phyloP scores from a whole-genome alignment of 2,797 vertebrate genomes.

The Scyliorhinus canicula region DNA sequence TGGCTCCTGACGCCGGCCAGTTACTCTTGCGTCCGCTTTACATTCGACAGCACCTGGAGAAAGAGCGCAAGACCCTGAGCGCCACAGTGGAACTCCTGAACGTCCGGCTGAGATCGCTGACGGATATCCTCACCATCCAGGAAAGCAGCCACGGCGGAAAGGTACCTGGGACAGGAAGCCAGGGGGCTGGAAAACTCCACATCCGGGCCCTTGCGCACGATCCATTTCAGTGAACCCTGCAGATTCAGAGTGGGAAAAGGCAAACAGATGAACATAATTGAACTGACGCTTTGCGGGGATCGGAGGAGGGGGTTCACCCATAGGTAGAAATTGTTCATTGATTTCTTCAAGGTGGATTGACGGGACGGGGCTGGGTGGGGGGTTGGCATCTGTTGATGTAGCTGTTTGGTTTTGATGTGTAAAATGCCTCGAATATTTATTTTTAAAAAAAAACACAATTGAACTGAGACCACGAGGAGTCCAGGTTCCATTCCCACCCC shows the following conservation, averaged over 20 bases:
- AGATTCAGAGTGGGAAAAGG: not conserved
- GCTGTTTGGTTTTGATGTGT: too few species aligned
- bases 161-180: conserved; percentile 49
- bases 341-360: too few species aligned
- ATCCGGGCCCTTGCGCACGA: not conserved
- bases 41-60: conserved; percentile 60
- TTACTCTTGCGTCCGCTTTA: not conserved
- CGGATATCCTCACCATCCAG: conserved; percentile 72
- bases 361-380: too few species aligned
- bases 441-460: not conserved
- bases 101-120: conserved; percentile 69
- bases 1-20: not conserved
- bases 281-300: too few species aligned
- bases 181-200: too few species aligned
- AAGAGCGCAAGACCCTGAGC: conserved; percentile 66
- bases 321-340: too few species aligned
- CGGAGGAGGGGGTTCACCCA: too few species aligned
- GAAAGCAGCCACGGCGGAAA: conserved; percentile 67
- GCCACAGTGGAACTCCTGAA: conserved; percentile 67
- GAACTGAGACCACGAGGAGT: not conserved
- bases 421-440: too few species aligned
- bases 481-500: not conserved
- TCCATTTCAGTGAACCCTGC: not conserved
- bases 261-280: too few species aligned
- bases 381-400: too few species aligned